These are phyloP conservation scores for Drosophila sp. DNA, from an alignment of 1,140 invertebrate species.

Conservation along the genomic window DNA sequence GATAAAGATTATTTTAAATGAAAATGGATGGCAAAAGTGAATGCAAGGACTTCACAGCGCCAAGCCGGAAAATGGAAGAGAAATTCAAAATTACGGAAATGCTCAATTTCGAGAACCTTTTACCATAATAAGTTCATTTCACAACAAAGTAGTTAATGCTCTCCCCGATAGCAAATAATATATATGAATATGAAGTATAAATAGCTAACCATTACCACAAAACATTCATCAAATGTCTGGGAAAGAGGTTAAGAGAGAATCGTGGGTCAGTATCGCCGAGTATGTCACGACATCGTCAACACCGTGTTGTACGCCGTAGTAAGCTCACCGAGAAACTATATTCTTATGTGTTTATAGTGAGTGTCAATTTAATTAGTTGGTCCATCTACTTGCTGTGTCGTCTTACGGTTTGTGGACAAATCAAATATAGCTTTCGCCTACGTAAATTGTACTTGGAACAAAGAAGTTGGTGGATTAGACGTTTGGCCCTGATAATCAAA, in stretches of 20 bases:
- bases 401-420: conserved; percentile 4
- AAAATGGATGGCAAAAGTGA: conserved; percentile 10
- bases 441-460: neutral
- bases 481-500: neutral
- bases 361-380: neutral
- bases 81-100: neutral
- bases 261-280: neutral
- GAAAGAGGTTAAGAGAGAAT: neutral
- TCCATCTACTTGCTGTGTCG: conserved; percentile 7
- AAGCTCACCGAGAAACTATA: neutral
- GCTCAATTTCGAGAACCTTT: neutral
- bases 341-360: neutral
- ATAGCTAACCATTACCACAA: neutral
- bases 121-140: conserved; percentile 1
- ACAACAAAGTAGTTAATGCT: neutral
- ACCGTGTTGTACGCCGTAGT: too few relatives aligned
- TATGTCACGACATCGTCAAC: neutral
- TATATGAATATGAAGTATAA: neutral
- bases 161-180: neutral
- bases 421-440: neutral
- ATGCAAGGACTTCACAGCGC: neutral
- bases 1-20: conserved; percentile 10
- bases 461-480: conserved; percentile 6
- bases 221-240: neutral
- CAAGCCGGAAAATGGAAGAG: neutral